Conservation (phyloP, 2,888 invertebrate genomes). For the Agrotis ipsilon region DNA sequence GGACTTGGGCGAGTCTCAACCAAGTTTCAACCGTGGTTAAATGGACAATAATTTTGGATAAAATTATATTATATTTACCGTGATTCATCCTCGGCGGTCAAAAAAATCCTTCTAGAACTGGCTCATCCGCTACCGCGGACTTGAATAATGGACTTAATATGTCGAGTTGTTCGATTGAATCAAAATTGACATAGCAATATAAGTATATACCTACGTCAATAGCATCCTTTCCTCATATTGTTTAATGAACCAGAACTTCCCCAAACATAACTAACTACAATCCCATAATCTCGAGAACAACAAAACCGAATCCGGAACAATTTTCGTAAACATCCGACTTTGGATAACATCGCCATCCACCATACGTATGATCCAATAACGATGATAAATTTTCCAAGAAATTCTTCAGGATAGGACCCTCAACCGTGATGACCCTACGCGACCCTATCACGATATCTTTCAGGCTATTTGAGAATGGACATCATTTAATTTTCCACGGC, state of each 20-base stretch:
- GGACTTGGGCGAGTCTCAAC: too few species aligned
- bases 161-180: neutral
- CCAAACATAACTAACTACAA: slow-evolving; percentile 6
- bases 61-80: too few species aligned
- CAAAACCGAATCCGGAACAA: slow-evolving; percentile 8
- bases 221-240: neutral
- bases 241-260: neutral
- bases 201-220: too few species aligned
- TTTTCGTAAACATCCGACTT: slow-evolving; percentile 34
- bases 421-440: slow-evolving; percentile 60
- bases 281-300: slow-evolving; percentile 42
- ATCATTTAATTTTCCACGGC: slow-evolving; percentile 74
- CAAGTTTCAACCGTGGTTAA: too few species aligned
- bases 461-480: slow-evolving; percentile 67
- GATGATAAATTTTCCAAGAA: slow-evolving; percentile 63
- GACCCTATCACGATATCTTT: slow-evolving; percentile 68
- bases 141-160: neutral
- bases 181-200: neutral
- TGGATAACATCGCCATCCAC: slow-evolving; percentile 47
- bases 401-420: slow-evolving; percentile 55
- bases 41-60: too few species aligned
- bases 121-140: too few species aligned
- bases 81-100: too few species aligned
- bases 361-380: slow-evolving; percentile 61
- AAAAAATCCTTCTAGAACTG: too few species aligned